Base-by-base conservation (phyloP, 2,113 vertebrate genomes). In the Salvelinus alpinus region DNA sequence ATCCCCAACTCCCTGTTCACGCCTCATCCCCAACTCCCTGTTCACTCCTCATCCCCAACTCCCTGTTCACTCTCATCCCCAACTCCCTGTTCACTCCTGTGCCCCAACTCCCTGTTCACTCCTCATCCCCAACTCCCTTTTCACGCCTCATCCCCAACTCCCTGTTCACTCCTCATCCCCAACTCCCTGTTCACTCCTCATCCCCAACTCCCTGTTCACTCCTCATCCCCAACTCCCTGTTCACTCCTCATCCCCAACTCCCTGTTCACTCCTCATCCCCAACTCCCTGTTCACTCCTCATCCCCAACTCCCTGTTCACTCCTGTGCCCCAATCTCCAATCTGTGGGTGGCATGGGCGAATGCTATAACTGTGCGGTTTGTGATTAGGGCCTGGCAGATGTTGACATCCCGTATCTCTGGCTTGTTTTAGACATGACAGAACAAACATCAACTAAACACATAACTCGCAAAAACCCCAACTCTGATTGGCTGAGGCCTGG, bases 401-500 rank as follows among this genome's bases (percentile, higher is more conserved):
- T 78, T 64, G 69, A 78, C 12, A 1, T 38, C 34, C 73, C 34
- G 60, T 25, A 54, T 71, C 72, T 85, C 74, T 90, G 88, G 83
- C 85, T 89, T 80, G 69, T 81, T 86, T 90, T 79, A 89, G 68
- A 81, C 77, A 82, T 59, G 65, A 85, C 69, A 25, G 3, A 77
- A 29, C 77, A 59, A 70, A 76, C n/a, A 73, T 84, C 81, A 79
- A 70, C 69, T 75, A 44, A 81, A 74, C 66, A 51, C 48, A 31
- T 25, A 60, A 44, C 64, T 72, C 57, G 38, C 60, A 70, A 34
- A 27, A 31, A 18, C 80, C 59, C 47, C 73, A 12, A 29, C 9
- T 75, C 60, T 72, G 73, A 77, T 78, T 88, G 82, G 78, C 76
- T 25, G 24, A 59, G 57, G 54, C 62, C 31, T 1, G 51, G 69